Evolutionary conservation across 2,888 invertebrate species (phyloP).

Genomic region (Drosophila subsilvestris): DNA sequence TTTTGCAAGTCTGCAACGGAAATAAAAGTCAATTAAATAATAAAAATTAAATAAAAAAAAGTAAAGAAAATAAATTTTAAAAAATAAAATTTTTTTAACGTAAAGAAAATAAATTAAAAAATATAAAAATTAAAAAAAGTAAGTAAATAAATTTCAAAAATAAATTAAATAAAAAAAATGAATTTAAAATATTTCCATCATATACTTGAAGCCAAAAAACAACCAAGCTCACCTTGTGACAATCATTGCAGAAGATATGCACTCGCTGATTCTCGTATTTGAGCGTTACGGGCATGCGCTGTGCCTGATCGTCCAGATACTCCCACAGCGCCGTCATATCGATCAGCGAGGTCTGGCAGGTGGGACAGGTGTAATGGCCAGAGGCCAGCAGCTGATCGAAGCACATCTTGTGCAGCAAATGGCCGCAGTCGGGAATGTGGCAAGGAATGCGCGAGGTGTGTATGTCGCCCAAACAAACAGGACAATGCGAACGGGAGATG

Average conservation of each 20-base stretch:
- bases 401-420: constrained; percentile 93
- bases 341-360: constrained; percentile 94
- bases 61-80: too few relatives aligned
- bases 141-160: too few relatives aligned
- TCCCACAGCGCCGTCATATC: constrained; percentile 91
- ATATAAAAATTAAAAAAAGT: too few relatives aligned
- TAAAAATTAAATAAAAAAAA: too few relatives aligned
- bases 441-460: constrained; percentile 95
- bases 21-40: constrained; percentile 6
- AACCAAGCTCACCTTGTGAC: constrained; percentile 89
- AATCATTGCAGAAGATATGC: constrained; percentile 95
- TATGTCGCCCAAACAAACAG: constrained; percentile 95
- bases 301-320: constrained; percentile 92
- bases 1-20: constrained; percentile 88
- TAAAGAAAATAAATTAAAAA: too few relatives aligned
- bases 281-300: constrained; percentile 92
- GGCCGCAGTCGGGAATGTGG: constrained; percentile 95
- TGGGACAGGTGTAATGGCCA: constrained; percentile 95
- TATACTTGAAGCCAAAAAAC: background rate
- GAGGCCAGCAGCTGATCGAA: constrained; percentile 89
- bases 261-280: constrained; percentile 92
- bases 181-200: too few relatives aligned
- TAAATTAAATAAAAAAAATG: too few relatives aligned
- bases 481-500: constrained; percentile 94
- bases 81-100: too few relatives aligned